These are phyloP conservation scores for Falco punctatus DNA, from an alignment of 2,113 vertebrate species.

Conservation along the genomic window DNA sequence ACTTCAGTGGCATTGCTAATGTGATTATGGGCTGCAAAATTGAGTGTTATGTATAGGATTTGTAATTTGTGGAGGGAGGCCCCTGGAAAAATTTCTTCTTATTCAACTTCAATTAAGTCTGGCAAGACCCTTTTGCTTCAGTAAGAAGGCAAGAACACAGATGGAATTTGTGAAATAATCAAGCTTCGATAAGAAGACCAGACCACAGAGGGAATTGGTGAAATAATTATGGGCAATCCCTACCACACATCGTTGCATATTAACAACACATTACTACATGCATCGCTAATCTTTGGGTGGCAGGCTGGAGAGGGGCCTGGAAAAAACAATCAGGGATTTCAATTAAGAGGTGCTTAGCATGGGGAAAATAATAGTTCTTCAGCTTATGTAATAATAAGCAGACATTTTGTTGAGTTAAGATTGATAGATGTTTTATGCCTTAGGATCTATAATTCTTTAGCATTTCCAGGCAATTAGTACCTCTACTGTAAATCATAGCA, in stretches of 20 bases:
- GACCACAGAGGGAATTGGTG: neutral
- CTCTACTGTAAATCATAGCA: neutral
- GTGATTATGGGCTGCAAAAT: conserved; percentile 46
- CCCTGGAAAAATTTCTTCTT: neutral
- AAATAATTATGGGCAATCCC: neutral
- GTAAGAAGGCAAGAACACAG: neutral
- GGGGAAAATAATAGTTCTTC: neutral
- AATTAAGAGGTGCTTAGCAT: neutral
- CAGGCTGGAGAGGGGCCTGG: neutral
- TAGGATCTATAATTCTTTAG: neutral
- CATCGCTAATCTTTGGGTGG: neutral
- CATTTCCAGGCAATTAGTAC: neutral
- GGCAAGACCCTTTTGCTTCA: neutral
- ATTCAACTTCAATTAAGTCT: conserved; percentile 8
- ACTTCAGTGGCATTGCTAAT: conserved; percentile 20
- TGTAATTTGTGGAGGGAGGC: neutral
- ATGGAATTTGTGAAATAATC: neutral
- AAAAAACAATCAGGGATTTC: conserved; percentile 26
- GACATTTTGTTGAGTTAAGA: neutral
- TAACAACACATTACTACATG: neutral
- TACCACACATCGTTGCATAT: neutral
- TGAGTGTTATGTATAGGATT: neutral
- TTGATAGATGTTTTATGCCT: neutral
- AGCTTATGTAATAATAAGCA: neutral
- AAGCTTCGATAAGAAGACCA: neutral